A percentile compares a stretch with the other conserved stretches of the same genome.
phyloP scores from a whole-genome alignment of 1,140 invertebrate species.

The Drosophila prosaltans region DNA sequence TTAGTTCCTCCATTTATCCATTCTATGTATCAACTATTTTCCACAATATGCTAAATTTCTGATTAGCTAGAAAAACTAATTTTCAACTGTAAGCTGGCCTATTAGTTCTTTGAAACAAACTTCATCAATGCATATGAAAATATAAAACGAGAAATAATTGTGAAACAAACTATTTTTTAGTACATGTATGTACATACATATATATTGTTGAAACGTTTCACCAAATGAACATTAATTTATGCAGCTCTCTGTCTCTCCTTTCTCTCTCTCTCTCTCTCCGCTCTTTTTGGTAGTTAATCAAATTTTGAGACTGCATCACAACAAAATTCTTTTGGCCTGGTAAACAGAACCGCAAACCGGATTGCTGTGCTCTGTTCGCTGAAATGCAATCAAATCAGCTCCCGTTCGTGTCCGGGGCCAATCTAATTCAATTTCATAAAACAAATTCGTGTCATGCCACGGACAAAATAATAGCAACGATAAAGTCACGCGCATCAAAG shows the following conservation, averaged over 20 bases:
- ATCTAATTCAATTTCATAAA: constrained; percentile 75
- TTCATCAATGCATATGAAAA: too few relatives aligned
- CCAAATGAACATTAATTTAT: constrained; percentile 70
- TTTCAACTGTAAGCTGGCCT: too few relatives aligned
- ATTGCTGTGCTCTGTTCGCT: constrained; percentile 5
- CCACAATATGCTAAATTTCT: too few relatives aligned
- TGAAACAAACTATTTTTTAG: too few relatives aligned
- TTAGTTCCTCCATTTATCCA: too few relatives aligned
- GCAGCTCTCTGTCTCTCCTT: constrained; percentile 27
- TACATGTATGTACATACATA: neutral
- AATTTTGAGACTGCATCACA: constrained; percentile 59
- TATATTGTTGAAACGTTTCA: constrained; percentile 7
- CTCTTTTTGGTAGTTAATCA: constrained; percentile 57
- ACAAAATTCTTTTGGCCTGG: constrained; percentile 64
- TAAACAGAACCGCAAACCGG: constrained; percentile 34
- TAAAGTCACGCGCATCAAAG: constrained; percentile 70
- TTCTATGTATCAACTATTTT: too few relatives aligned
- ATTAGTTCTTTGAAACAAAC: too few relatives aligned
- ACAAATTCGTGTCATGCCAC: constrained; percentile 66
- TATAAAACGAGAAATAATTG: neutral
- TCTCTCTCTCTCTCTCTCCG: neutral
- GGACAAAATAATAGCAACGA: constrained; percentile 51
- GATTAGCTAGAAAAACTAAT: too few relatives aligned
- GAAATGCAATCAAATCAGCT: constrained; percentile 79
- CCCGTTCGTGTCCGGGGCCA: constrained; percentile 59